These are phyloP conservation scores for Dendroctonus valens DNA, from an alignment of 1,140 invertebrate species.

Conservation along the genomic window DNA sequence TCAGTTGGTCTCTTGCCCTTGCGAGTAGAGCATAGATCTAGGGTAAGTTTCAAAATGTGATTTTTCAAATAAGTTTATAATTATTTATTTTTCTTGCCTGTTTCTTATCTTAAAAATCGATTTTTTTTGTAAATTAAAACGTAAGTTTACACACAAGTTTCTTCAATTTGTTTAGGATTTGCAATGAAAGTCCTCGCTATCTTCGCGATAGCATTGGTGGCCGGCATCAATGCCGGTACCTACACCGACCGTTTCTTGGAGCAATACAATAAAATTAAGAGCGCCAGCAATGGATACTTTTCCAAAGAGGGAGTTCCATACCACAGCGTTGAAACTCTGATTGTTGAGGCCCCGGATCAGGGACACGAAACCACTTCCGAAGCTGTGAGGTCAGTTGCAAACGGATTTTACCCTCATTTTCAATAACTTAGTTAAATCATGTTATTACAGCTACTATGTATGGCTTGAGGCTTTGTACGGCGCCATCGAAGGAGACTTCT, in stretches of 20 bases:
- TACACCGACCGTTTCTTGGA: conserved; percentile 32
- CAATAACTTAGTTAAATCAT: background rate
- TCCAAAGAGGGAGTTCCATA: conserved; percentile 33
- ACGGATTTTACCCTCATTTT: too few species aligned
- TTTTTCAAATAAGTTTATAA: too few species aligned
- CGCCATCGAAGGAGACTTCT: conserved; percentile 31
- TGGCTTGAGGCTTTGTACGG: conserved; percentile 37
- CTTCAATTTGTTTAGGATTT: background rate
- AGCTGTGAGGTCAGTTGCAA: conserved; percentile 18
- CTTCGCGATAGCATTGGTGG: conserved; percentile 23
- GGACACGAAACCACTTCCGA: conserved; percentile 37
- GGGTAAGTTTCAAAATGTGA: too few species aligned
- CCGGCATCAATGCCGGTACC: conserved; percentile 19
- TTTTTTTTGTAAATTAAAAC: too few species aligned
- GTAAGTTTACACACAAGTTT: background rate
- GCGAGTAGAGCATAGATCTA: too few species aligned
- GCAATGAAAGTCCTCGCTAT: conserved; percentile 20
- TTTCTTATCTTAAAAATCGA: too few species aligned
- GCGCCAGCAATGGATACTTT: conserved; percentile 31
- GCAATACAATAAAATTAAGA: conserved; percentile 35
- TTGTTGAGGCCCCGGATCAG: conserved; percentile 33
- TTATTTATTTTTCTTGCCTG: too few species aligned
- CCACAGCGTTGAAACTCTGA: conserved; percentile 35
- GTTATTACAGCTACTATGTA: conserved; percentile 28
- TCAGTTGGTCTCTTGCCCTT: too few species aligned